Conservation (phyloP, 2,113 vertebrate genomes). For the Bungarus multicinctus region DNA sequence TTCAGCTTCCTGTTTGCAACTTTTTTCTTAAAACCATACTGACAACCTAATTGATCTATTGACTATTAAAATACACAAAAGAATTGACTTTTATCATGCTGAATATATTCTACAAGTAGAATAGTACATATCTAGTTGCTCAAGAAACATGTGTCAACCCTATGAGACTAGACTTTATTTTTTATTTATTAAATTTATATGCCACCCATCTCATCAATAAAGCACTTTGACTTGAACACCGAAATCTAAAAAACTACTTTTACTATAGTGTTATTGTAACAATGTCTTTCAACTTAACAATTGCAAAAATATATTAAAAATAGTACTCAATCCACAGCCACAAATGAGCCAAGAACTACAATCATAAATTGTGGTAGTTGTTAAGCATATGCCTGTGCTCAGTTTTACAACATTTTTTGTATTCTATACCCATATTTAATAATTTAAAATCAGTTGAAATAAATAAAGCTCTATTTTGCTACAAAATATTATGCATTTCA, state of each 20-base stretch:
- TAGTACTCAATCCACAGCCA: background rate
- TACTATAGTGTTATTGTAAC: background rate
- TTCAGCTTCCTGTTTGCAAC: background rate
- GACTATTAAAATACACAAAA: background rate
- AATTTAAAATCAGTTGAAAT: background rate
- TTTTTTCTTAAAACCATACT: background rate
- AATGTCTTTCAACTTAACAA: background rate
- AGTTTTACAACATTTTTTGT: background rate
- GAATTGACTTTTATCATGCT: background rate
- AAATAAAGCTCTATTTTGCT: conserved; percentile 5
- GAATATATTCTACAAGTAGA: background rate
- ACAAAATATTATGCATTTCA: background rate
- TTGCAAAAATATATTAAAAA: background rate
- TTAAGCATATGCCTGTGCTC: background rate
- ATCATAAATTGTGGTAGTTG: background rate
- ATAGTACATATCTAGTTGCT: background rate
- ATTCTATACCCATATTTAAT: background rate
- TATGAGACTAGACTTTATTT: background rate
- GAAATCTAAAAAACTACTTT: background rate
- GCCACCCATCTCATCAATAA: background rate
- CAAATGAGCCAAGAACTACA: background rate
- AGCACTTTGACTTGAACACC: background rate
- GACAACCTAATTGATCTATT: background rate
- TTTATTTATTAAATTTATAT: background rate
- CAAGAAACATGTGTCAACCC: background rate